A percentile compares a stretch with the other conserved stretches of the same genome.
Evolutionary conservation across 2,113 vertebrate genomes (phyloP).

Genomic region (Tretioscincus oriximinensis): DNA sequence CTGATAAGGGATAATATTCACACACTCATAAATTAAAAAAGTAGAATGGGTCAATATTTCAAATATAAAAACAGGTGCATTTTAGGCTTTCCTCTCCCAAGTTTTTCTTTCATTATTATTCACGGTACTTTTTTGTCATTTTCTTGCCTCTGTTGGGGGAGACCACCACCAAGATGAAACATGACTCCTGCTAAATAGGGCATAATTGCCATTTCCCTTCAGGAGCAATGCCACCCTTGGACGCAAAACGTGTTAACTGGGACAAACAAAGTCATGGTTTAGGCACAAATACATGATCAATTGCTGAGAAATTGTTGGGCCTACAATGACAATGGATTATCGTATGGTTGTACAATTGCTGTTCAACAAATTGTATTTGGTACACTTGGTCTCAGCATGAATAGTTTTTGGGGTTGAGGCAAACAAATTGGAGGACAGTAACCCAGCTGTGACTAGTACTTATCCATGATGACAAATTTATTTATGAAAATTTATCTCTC

Average conservation of each 20-base stretch:
- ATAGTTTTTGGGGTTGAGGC: background rate
- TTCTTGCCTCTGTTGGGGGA: conserved; percentile 2
- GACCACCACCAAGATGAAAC: conserved; percentile 30
- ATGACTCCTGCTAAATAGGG: conserved; percentile 30
- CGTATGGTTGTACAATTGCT: background rate
- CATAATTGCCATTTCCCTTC: conserved; percentile 36
- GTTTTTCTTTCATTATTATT: conserved; percentile 44
- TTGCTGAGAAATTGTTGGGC: background rate
- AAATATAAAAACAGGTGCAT: conserved; percentile 74
- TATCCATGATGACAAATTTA: background rate
- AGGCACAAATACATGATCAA: conserved; percentile 1
- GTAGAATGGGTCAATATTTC: conserved; percentile 55
- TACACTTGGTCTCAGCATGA: background rate
- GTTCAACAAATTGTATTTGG: background rate
- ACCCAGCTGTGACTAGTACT: background rate
- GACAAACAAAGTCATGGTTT: conserved; percentile 14
- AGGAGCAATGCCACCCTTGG: background rate
- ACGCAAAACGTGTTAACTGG: background rate
- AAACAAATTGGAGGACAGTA: background rate
- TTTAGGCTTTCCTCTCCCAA: conserved; percentile 40
- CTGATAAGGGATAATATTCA: conserved; percentile 78
- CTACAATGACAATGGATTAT: background rate
- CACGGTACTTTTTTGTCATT: conserved; percentile 12
- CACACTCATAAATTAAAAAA: conserved; percentile 75
- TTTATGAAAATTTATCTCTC: background rate